Base-by-base conservation (phyloP, 2,888 invertebrate species). In the Bimastos eiseni region DNA sequence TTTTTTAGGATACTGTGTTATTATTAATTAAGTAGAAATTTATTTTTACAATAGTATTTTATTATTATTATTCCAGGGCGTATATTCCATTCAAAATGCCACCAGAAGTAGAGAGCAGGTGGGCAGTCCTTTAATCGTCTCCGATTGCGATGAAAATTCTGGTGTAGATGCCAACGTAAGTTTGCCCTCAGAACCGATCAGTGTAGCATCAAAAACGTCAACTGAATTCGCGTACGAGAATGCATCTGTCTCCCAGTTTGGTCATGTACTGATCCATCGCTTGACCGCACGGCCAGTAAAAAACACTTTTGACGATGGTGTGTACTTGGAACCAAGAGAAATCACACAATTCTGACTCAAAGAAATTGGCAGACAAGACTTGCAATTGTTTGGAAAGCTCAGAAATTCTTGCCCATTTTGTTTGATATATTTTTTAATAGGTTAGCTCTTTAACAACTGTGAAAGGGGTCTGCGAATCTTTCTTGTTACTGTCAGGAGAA, bases 61-160 rank as follows among this genome's bases (percentile, higher is more conserved):
- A 70, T 70, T 70, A n/a, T 70, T 70, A 70, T n/a, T 70, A n/a
- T 70, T 70, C 70, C 70, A 70, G 70, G 70, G 70, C 70, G n/a
- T 70, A 70, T 70, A 70, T 70, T 70, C 70, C 70, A 70, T 70
- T 70, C 70, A 70, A 70, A 70, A 70, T 70, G 70, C 70, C n/a
- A 11, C 70, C 70, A 70, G 70, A 70, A 70, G n/a, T 70, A 70
- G 70, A 70, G 70, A 70, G 13, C n/a, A n/a, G 30, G 70, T 70
- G n/a, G 0, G n/a, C 70, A 55, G 24, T 55, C 70, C 70, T 70
- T 70, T 70, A 70, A n/a, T 70, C 70, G n/a, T n/a, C 70, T 70
- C 30, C n/a, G 70, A 70, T 17, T 70, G 70, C 70, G 11, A 11
- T 8, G 30, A 70, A 70, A 70, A 70, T 70, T 70, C 70, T 70